phyloP scores from a whole-genome alignment of 2,797 vertebrate genomes.

The Sciaenops ocellatus region DNA sequence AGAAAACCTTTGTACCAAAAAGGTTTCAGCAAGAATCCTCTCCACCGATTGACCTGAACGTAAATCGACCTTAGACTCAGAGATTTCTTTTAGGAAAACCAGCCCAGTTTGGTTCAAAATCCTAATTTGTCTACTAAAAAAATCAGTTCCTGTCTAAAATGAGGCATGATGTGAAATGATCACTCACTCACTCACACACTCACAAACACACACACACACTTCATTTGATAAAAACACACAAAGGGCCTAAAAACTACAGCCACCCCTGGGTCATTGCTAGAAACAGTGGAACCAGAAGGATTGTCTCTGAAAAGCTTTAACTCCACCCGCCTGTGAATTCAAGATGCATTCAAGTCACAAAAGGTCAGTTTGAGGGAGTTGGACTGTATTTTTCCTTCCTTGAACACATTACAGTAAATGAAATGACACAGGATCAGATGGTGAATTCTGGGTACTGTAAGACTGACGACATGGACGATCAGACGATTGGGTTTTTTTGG shows the following conservation, averaged over 20 bases:
- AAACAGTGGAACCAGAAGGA: background rate
- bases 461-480: too few species aligned
- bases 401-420: too few species aligned
- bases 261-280: conserved; percentile 15
- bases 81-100: conserved; percentile 53
- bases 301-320: background rate
- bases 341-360: conserved; percentile 1
- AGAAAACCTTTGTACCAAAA: background rate
- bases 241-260: conserved; percentile 37
- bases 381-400: too few species aligned
- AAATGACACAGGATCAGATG: too few species aligned
- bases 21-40: background rate
- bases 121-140: conserved; percentile 43
- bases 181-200: conserved; percentile 37
- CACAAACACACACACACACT: conserved; percentile 30
- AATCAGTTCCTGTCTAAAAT: conserved; percentile 48
- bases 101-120: conserved; percentile 40
- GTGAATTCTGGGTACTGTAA: too few species aligned
- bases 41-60: conserved; percentile 5
- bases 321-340: background rate
- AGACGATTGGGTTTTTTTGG: too few species aligned
- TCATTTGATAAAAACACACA: conserved; percentile 41
- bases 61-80: background rate
- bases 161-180: conserved; percentile 71
- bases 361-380: background rate